Percentiles rank a stretch among this genome's conserved stretches.
Conservation (phyloP, 2,888 invertebrate genomes). For the Phortica magna region DNA sequence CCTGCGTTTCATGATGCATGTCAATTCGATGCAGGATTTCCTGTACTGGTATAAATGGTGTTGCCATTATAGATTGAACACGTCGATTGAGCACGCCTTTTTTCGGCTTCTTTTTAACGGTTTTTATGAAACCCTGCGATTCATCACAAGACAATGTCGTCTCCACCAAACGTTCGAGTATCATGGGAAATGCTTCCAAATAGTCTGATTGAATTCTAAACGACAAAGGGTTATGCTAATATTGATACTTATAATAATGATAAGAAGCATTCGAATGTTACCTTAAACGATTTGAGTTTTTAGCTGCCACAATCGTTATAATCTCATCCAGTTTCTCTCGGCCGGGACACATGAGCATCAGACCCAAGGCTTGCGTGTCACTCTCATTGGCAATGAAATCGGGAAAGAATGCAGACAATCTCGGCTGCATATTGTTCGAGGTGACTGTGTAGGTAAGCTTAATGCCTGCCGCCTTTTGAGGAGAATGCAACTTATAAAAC, state of each 20-base stretch:
- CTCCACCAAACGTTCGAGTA: conserved; percentile 72
- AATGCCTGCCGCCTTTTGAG: conserved; percentile 75
- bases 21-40: conserved; percentile 73
- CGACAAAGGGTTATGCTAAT: not conserved
- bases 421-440: conserved; percentile 61
- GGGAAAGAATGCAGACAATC: conserved; percentile 70
- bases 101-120: conserved; percentile 59
- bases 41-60: conserved; percentile 68
- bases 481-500: conserved; percentile 68
- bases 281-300: conserved; percentile 76
- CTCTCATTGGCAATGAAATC: conserved; percentile 69
- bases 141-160: conserved; percentile 53
- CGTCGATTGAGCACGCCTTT: conserved; percentile 60
- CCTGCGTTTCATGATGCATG: conserved; percentile 73
- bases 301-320: conserved; percentile 77
- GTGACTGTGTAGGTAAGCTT: conserved; percentile 75
- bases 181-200: conserved; percentile 73
- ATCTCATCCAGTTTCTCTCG: conserved; percentile 65
- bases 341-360: conserved; percentile 67
- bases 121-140: conserved; percentile 46
- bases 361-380: conserved; percentile 73
- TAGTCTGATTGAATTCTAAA: conserved; percentile 75
- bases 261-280: conserved; percentile 41
- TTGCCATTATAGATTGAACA: conserved; percentile 63
- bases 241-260: not conserved